Conservation (phyloP, 2,888 invertebrate genomes). For the Criorhina ranunculi region DNA sequence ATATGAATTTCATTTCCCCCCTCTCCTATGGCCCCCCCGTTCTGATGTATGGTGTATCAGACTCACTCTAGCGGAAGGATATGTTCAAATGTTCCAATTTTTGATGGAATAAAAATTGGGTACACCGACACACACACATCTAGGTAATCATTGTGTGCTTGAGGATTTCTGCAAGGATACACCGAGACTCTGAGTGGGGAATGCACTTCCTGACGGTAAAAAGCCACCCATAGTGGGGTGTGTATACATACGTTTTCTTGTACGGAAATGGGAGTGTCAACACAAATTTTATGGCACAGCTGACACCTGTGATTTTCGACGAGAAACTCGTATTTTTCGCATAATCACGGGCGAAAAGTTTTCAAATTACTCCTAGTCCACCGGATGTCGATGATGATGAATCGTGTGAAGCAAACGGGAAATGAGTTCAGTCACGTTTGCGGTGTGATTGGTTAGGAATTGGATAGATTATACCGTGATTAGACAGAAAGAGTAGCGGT, state of each 20-base stretch:
- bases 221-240: neutral
- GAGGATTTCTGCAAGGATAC: slow-evolving; percentile 20
- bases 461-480: slow-evolving; percentile 16
- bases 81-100: slow-evolving; percentile 63
- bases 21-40: neutral
- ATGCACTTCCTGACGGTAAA: slow-evolving; percentile 43
- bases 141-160: slow-evolving; percentile 49
- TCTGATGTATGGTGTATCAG: slow-evolving; percentile 33
- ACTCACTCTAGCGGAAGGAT: slow-evolving; percentile 46
- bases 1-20: slow-evolving; percentile 22
- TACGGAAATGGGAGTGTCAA: slow-evolving; percentile 41
- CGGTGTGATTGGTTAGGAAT: slow-evolving; percentile 44
- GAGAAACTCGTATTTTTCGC: slow-evolving; percentile 32
- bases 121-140: slow-evolving; percentile 11
- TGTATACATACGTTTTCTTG: slow-evolving; percentile 19
- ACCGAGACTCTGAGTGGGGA: neutral
- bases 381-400: slow-evolving; percentile 64
- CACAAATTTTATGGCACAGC: slow-evolving; percentile 57
- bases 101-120: slow-evolving; percentile 61
- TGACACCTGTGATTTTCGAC: slow-evolving; percentile 70
- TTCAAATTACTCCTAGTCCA: slow-evolving; percentile 68
- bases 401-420: slow-evolving; percentile 49
- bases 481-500: neutral
- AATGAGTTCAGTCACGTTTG: slow-evolving; percentile 54
- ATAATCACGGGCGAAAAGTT: slow-evolving; percentile 64